A percentile compares a stretch with the other conserved stretches of the same genome.
Evolutionary conservation across 2,888 invertebrate species (phyloP).

Genomic region (Zelleria hepariella): DNA sequence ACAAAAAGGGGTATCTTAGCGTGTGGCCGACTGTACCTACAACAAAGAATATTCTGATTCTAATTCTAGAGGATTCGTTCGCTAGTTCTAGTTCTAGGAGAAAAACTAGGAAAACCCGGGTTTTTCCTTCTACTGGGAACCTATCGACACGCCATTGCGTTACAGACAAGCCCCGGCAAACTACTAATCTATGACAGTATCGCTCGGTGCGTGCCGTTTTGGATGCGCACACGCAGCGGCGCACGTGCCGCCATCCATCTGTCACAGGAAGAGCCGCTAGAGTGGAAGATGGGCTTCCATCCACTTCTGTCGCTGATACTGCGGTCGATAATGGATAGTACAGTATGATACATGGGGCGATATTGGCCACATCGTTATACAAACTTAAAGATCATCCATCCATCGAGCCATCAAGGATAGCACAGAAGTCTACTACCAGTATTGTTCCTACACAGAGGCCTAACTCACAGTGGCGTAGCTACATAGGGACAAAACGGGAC

Average conservation of each 20-base stretch:
- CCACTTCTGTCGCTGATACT: constrained; percentile 15
- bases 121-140: too few relatives aligned
- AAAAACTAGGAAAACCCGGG: too few relatives aligned
- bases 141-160: not conserved
- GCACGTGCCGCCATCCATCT: constrained; percentile 67
- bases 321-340: not conserved
- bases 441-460: not conserved
- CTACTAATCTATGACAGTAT: not conserved
- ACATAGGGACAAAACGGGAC: too few relatives aligned
- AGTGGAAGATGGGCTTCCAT: constrained; percentile 63
- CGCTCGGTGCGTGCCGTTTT: not conserved
- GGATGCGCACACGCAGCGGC: constrained; percentile 5
- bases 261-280: constrained; percentile 60
- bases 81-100: too few relatives aligned
- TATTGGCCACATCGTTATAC: too few relatives aligned
- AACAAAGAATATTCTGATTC: too few relatives aligned
- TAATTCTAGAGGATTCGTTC: too few relatives aligned
- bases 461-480: too few relatives aligned
- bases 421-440: not conserved
- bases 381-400: not conserved
- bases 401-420: not conserved
- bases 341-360: not conserved
- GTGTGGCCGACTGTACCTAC: too few relatives aligned
- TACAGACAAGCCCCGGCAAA: constrained; percentile 3
- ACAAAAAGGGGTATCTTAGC: too few relatives aligned